Evolutionary conservation across 2,888 invertebrate species (phyloP), one percentile per base, ranked within the genome.

Genomic region (Phaonia tiefii): DNA sequence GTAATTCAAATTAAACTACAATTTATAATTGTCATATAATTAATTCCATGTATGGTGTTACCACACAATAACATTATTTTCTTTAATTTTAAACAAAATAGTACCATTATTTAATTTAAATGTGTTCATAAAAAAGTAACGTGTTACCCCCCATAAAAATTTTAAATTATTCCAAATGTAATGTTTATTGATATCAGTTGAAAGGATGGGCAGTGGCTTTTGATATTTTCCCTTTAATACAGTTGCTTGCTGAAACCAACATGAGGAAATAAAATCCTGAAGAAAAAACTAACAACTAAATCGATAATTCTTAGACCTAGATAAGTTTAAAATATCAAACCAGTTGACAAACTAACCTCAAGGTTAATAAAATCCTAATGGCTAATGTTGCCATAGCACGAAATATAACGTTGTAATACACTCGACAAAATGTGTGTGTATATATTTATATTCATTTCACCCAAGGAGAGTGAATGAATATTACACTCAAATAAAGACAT

Each of bases 341-440:
- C 80, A 82, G 84, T 85, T 85, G 86, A 86, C 84, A 85, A 86
- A 82, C 72, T 79, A 63, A 56, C 65, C 37, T 82, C 88, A 87
- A 87, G 87, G 87, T 87, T 87, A 86, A 84, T 81, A 77, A 84
- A 86, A 87, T 87, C 87, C 85, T 84, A 65, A 72, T 20, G 72
- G 72, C 78, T 80, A 87, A 87, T 87, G 85, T 78, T 82, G 80
- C 79, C 83, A 77, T 80, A 83, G 84, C 87, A 87, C 88, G 87
- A 84, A 85, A 75, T 72, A 69, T 22, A 3, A 31, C 31, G 31
- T 5, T 8, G 31, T 8, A 3, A 31, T 31, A 31, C 31, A 31
- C 31, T 31, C 31, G 31, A 31, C 4, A 3, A 31, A 31, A 31
- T 31, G 8, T 5, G 31, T 3, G 4, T 31, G n/a, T n/a, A n/a